Evolutionary conservation across 2,888 invertebrate genomes (phyloP).

Genomic region (Pollenia angustigena): DNA sequence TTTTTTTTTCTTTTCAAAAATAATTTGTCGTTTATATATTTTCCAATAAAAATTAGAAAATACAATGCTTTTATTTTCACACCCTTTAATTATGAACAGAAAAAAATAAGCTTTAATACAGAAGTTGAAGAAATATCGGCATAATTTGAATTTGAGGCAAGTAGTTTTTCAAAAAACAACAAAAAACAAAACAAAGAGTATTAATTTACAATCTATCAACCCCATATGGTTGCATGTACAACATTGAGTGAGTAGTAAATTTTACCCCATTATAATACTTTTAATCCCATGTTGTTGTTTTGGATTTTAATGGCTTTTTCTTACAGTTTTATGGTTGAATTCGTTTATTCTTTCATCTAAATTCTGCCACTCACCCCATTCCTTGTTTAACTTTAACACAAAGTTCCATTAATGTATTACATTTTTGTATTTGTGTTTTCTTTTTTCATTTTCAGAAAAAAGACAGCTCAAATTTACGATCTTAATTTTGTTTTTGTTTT

Average conservation of each 20-base stretch:
- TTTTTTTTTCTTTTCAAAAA: not conserved
- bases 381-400: not conserved
- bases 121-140: constrained; percentile 65
- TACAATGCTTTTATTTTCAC: constrained; percentile 63
- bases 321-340: constrained; percentile 62
- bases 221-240: constrained; percentile 23
- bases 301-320: constrained; percentile 65
- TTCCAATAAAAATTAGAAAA: constrained; percentile 24
- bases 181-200: not conserved
- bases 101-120: constrained; percentile 74
- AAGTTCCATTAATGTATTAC: constrained; percentile 79
- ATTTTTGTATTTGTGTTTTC: constrained; percentile 57
- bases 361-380: constrained; percentile 26
- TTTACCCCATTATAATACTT: constrained; percentile 54
- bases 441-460: constrained; percentile 11
- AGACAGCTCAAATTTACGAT: constrained; percentile 66
- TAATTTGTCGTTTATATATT: not conserved
- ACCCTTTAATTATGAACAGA: constrained; percentile 56
- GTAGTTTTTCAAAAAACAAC: not conserved
- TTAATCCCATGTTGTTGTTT: constrained; percentile 74
- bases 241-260: constrained; percentile 6
- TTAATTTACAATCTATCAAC: constrained; percentile 2
- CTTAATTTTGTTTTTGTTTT: constrained; percentile 56
- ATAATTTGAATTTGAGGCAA: constrained; percentile 69
- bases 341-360: constrained; percentile 56